These are phyloP conservation scores for Morinoia aosen DNA, from an alignment of 2,888 invertebrate genomes.

Conservation along the genomic window DNA sequence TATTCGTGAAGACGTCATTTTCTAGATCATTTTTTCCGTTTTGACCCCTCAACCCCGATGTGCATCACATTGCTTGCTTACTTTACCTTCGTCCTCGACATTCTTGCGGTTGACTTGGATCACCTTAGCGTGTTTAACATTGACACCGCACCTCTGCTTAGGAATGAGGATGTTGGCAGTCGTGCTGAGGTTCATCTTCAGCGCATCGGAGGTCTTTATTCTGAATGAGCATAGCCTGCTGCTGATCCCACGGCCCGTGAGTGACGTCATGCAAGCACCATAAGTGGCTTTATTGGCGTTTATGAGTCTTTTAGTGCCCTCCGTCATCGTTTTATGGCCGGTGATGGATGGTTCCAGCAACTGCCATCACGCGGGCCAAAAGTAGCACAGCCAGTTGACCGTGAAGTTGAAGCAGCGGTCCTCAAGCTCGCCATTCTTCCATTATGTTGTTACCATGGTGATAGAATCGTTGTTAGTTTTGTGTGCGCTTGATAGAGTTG, in stretches of 20 bases:
- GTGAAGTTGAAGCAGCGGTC: neutral
- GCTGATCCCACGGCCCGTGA: slow-evolving; percentile 33
- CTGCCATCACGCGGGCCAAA: slow-evolving; percentile 5
- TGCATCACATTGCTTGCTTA: neutral
- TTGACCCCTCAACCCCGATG: neutral
- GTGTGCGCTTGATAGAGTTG: neutral
- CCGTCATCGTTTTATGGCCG: slow-evolving; percentile 38
- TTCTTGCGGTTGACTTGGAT: neutral
- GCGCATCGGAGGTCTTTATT: neutral
- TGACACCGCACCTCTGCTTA: neutral
- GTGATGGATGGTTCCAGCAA: slow-evolving; percentile 21
- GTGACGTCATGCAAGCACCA: neutral
- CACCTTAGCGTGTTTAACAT: neutral
- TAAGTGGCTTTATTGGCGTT: neutral
- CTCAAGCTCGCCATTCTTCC: neutral
- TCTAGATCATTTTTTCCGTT: too few species aligned
- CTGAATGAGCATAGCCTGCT: neutral
- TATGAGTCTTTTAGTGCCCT: neutral
- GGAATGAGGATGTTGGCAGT: slow-evolving; percentile 8
- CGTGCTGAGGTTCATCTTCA: neutral
- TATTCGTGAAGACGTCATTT: too few species aligned
- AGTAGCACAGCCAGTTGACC: slow-evolving; percentile 10
- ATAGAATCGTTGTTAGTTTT: neutral
- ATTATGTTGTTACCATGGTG: neutral
- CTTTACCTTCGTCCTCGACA: neutral